These are phyloP conservation scores for Oscheius sp. DNA, from an alignment of 2,888 invertebrate species.

Conservation along the genomic window DNA sequence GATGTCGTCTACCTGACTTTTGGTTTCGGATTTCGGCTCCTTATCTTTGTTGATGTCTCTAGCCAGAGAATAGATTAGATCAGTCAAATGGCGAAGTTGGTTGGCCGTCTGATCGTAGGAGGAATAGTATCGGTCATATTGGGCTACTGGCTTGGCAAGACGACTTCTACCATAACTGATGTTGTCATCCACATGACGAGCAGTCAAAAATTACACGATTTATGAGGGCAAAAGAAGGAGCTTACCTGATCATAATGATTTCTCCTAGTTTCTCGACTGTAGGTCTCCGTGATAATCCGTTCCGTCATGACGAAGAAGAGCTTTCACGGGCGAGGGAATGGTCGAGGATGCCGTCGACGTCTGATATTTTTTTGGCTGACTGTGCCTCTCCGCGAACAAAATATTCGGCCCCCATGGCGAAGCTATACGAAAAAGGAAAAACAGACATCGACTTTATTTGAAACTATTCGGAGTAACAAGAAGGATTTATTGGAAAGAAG, in stretches of 20 bases:
- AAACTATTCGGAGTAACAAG: background rate
- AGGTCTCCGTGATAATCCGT: slow-evolving; percentile 16
- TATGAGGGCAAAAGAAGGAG: background rate
- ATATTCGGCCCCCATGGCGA: background rate
- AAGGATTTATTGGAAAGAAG: background rate
- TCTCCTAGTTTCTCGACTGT: slow-evolving; percentile 10
- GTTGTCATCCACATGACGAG: slow-evolving; percentile 22
- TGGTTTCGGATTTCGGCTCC: background rate
- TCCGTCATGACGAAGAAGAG: slow-evolving; percentile 7
- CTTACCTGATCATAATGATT: slow-evolving; percentile 14
- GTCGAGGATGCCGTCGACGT: background rate
- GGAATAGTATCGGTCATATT: background rate
- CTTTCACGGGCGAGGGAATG: background rate
- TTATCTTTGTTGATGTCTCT: background rate
- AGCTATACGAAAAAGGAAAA: slow-evolving; percentile 23
- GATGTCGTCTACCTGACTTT: too few relatives aligned
- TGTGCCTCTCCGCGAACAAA: slow-evolving; percentile 2
- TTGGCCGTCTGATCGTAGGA: background rate
- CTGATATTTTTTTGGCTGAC: slow-evolving; percentile 18
- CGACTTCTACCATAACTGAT: slow-evolving; percentile 10
- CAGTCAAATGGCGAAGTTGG: slow-evolving; percentile 8
- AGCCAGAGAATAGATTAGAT: background rate
- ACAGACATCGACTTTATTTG: slow-evolving; percentile 6
- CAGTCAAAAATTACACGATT: background rate
- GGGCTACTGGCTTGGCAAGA: background rate